These are phyloP conservation scores for Vollenhovia emeryi DNA, from an alignment of 1,140 invertebrate genomes.

Conservation along the genomic window DNA sequence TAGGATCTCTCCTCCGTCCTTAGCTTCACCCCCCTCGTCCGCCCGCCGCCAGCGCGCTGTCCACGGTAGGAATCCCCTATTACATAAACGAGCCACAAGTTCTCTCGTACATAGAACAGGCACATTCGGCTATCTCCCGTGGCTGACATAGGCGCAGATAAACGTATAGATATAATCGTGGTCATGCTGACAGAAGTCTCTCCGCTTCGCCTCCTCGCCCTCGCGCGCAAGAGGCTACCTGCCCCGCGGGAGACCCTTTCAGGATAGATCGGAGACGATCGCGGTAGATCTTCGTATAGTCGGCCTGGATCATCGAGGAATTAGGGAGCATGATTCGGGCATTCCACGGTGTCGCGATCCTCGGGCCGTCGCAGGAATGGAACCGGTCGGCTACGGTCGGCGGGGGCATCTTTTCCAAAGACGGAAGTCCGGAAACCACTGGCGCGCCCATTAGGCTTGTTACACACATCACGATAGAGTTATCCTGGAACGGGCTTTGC, in stretches of 20 bases:
- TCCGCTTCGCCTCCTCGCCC: constrained; percentile 2
- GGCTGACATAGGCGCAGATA: constrained; percentile 67
- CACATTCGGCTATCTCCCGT: constrained; percentile 46
- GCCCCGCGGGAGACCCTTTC: constrained; percentile 75
- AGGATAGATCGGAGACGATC: constrained; percentile 64
- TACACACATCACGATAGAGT: not conserved
- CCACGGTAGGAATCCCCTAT: constrained; percentile 53
- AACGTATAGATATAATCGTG: constrained; percentile 70
- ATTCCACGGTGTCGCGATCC: constrained; percentile 73
- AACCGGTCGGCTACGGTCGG: constrained; percentile 3
- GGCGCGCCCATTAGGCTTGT: not conserved
- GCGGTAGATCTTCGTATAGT: constrained; percentile 11
- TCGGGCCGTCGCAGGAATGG: not conserved
- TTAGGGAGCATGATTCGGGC: constrained; percentile 83
- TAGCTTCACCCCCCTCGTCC: not conserved
- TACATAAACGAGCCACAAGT: constrained; percentile 66
- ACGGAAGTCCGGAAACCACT: constrained; percentile 5
- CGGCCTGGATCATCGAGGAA: constrained; percentile 75
- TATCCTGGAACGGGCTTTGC: not conserved
- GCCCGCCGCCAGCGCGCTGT: not conserved
- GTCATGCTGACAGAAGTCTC: constrained; percentile 76
- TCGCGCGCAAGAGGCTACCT: constrained; percentile 72
- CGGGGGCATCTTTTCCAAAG: constrained; percentile 11
- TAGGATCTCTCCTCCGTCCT: constrained; percentile 30
- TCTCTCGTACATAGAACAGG: constrained; percentile 48